Percentiles rank a stretch among this genome's conserved stretches.
Evolutionary conservation across 2,888 invertebrate genomes (phyloP).

Genomic region (Diarsia brunnea): DNA sequence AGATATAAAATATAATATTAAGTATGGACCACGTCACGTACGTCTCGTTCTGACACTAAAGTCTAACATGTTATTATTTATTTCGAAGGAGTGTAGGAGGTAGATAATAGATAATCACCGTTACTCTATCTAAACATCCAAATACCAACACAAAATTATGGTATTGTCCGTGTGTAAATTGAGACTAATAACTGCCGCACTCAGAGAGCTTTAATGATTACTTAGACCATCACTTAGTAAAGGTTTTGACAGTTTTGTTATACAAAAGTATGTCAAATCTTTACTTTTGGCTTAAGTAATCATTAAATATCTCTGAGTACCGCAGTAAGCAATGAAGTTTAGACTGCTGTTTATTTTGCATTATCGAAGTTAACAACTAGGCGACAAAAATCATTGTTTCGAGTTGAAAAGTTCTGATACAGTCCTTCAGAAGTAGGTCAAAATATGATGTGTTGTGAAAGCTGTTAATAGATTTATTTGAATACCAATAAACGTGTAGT

Average conservation of each 20-base stretch:
- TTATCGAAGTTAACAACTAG: conserved; percentile 34
- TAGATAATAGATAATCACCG: conserved; percentile 8
- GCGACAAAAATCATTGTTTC: conserved; percentile 38
- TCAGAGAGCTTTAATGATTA: no score
- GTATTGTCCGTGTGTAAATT: conserved; percentile 23
- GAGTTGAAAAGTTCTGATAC: not conserved
- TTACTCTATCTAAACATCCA: conserved; percentile 18
- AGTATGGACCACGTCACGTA: not conserved
- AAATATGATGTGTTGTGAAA: conserved; percentile 51
- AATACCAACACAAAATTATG: not conserved
- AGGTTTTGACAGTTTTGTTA: no score
- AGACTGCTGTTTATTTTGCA: conserved; percentile 8
- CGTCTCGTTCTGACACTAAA: not conserved
- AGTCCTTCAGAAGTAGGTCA: conserved; percentile 31
- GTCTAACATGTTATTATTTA: conserved; percentile 10
- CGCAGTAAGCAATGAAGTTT: conserved; percentile 21
- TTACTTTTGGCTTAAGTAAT: no score
- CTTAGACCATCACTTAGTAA: no score
- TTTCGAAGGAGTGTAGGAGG: conserved; percentile 7
- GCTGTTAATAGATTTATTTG: conserved; percentile 56
- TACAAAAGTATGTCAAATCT: no score
- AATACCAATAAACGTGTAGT: conserved; percentile 44
- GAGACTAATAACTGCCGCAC: no score
- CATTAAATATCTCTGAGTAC: no score
- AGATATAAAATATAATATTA: not conserved